Percentiles rank a stretch among this genome's conserved stretches.
phyloP scores from a whole-genome alignment of 2,888 invertebrate species.

The Diabrotica balteata region DNA sequence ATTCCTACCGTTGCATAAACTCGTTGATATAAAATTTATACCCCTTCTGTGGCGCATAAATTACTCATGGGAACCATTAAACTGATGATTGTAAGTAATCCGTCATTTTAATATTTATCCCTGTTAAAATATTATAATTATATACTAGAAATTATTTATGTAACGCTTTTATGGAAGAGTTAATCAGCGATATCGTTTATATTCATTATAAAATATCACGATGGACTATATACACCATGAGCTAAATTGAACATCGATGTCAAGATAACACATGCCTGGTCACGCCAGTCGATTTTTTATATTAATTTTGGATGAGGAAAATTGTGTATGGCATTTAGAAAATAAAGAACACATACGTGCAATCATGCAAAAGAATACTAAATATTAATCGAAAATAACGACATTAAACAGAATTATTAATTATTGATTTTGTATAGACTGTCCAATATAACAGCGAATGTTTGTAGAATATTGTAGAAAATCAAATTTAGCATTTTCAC shows the following conservation, averaged over 20 bases:
- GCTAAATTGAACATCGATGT: slow-evolving; percentile 4
- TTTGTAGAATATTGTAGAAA: no score
- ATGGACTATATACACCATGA: slow-evolving; percentile 13
- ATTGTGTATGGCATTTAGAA: neutral
- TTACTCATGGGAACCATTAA: slow-evolving; percentile 14
- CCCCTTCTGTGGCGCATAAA: slow-evolving; percentile 9
- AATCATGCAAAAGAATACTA: no score
- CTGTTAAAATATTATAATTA: slow-evolving; percentile 16
- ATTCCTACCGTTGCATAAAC: slow-evolving; percentile 1
- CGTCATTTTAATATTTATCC: slow-evolving; percentile 22
- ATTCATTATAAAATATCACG: slow-evolving; percentile 14
- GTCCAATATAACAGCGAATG: no score
- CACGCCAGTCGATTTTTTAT: slow-evolving; percentile 6
- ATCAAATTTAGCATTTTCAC: no score
- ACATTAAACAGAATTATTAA: no score
- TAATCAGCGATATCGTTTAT: slow-evolving; percentile 22
- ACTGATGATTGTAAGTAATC: slow-evolving; percentile 17
- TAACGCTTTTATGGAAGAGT: slow-evolving; percentile 8
- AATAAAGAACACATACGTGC: no score
- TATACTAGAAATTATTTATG: slow-evolving; percentile 16
- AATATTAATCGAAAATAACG: no score
- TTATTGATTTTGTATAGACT: no score
- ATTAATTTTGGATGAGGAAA: neutral
- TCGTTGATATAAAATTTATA: slow-evolving; percentile 11
- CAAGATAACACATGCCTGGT: slow-evolving; percentile 1